Evolutionary conservation across 2,113 vertebrate genomes (phyloP).

Genomic region (Nyctibius bracteatus): DNA sequence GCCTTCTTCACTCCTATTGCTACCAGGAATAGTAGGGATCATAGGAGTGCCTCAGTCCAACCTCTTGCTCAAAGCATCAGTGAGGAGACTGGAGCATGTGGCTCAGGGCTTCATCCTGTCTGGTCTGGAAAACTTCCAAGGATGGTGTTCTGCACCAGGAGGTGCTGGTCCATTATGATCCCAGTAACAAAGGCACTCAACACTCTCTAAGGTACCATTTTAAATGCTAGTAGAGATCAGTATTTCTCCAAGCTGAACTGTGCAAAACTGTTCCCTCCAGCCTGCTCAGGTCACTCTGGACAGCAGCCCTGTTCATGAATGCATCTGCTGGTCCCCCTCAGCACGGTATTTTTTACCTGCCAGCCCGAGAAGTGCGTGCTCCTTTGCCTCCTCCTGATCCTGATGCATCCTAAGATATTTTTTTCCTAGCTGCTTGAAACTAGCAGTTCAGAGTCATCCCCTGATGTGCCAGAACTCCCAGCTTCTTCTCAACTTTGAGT

Average conservation of each 20-base stretch:
- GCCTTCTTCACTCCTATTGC: neutral
- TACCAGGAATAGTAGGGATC: neutral
- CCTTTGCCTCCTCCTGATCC: neutral
- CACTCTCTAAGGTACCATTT: neutral
- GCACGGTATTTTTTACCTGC: neutral
- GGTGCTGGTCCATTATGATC: neutral
- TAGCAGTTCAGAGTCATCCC: neutral
- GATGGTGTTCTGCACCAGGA: neutral
- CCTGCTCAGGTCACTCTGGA: neutral
- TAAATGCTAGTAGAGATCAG: neutral
- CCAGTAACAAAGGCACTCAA: neutral
- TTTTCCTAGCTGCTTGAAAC: neutral
- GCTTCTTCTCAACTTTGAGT: neutral
- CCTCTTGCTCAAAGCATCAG: neutral
- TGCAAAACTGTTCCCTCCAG: neutral
- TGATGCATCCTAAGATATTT: neutral
- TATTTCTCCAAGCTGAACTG: neutral
- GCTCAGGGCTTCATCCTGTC: neutral
- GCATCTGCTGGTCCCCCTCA: neutral
- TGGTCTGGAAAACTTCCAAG: neutral
- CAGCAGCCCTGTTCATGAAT: neutral
- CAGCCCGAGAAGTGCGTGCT: neutral
- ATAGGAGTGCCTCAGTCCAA: neutral
- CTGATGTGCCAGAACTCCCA: neutral
- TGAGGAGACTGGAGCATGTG: neutral